Evolutionary conservation across 1,140 invertebrate genomes (phyloP).

Genomic region (Camponotus vicinus): DNA sequence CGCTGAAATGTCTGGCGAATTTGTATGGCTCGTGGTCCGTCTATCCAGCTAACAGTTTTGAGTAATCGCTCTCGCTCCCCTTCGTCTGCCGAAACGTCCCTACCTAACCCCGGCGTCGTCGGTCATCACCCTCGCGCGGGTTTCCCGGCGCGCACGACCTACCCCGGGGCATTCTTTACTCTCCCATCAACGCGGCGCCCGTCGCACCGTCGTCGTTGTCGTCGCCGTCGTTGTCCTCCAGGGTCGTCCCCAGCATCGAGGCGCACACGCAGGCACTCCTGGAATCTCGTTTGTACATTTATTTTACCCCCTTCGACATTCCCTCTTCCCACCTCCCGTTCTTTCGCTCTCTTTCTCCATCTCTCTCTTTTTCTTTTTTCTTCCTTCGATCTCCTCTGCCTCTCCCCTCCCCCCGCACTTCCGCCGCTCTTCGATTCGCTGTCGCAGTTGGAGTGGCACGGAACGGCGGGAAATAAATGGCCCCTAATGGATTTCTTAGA

Average conservation of each 20-base stretch:
- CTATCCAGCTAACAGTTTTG: constrained; percentile 53
- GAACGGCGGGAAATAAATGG: constrained; percentile 59
- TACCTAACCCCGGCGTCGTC: constrained; percentile 16
- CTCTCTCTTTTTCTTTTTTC: neutral
- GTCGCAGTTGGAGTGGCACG: constrained; percentile 52
- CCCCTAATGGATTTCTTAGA: constrained; percentile 63
- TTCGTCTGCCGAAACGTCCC: constrained; percentile 5
- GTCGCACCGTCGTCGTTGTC: neutral
- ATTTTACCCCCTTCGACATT: constrained; percentile 50
- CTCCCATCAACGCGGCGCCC: constrained; percentile 50
- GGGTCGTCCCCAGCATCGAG: constrained; percentile 28
- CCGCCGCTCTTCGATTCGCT: constrained; percentile 49
- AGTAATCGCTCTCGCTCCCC: constrained; percentile 49
- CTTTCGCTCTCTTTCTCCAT: neutral
- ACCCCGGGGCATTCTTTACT: constrained; percentile 50
- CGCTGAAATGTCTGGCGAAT: constrained; percentile 49
- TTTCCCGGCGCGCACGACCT: constrained; percentile 29
- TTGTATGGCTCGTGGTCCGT: constrained; percentile 51
- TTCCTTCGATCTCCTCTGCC: neutral
- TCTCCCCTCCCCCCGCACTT: neutral
- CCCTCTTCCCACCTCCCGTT: neutral
- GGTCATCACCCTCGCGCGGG: constrained; percentile 45
- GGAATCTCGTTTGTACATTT: constrained; percentile 63
- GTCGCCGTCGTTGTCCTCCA: neutral
- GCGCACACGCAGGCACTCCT: constrained; percentile 53